phyloP scores from a whole-genome alignment of 2,797 vertebrate species.

The Pseudomugil tenellus region DNA sequence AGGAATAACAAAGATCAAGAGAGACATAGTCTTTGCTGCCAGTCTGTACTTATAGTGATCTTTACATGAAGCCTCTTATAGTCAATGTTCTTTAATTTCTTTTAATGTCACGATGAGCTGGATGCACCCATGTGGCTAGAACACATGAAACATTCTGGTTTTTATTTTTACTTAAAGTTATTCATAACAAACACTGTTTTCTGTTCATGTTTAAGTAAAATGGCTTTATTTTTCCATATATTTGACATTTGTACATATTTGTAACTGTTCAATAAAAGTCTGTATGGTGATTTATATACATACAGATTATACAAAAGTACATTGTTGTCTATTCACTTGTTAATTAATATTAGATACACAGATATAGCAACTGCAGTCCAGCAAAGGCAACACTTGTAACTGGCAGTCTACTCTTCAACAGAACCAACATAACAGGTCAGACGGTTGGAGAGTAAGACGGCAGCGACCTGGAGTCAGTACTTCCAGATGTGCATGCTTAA shows the following conservation, averaged over 20 bases:
- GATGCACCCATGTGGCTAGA: constrained; percentile 1
- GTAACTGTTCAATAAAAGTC: constrained; percentile 89
- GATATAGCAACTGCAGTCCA: constrained; percentile 87
- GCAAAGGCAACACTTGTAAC: constrained; percentile 81
- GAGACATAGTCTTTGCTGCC: constrained; percentile 98
- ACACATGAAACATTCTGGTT: constrained; percentile 25
- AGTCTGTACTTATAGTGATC: constrained; percentile 91
- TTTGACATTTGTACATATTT: constrained; percentile 89
- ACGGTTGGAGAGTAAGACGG: constrained; percentile 29
- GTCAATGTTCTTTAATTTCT: too few species aligned
- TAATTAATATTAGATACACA: constrained; percentile 78
- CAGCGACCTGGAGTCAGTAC: constrained; percentile 49
- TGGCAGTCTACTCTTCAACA: constrained; percentile 50
- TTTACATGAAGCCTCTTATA: too few species aligned
- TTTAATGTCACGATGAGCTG: too few species aligned
- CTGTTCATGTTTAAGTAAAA: constrained; percentile 71
- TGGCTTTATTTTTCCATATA: constrained; percentile 63
- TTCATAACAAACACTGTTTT: constrained; percentile 48
- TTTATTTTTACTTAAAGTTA: constrained; percentile 32
- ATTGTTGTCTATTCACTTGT: constrained; percentile 48
- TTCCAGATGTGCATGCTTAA: constrained; percentile 13
- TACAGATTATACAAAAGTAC: constrained; percentile 73
- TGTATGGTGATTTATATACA: constrained; percentile 74
- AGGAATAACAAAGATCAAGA: constrained; percentile 99
- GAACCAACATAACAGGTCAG: constrained; percentile 25